A percentile compares a stretch with the other conserved stretches of the same genome.
phyloP scores from a whole-genome alignment of 1,140 invertebrate species.

The Macrotrachela quadricornifera region DNA sequence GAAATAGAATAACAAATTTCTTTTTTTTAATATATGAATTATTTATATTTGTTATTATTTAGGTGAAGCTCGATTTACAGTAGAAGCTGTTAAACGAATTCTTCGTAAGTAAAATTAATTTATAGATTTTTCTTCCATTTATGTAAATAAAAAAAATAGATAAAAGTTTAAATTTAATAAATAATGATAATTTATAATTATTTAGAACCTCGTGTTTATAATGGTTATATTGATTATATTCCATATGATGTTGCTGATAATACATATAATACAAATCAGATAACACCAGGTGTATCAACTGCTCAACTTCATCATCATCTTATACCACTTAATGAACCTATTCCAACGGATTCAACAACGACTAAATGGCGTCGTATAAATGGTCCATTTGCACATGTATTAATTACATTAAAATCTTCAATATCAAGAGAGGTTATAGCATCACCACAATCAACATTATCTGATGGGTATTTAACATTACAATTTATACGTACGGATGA shows the following conservation, averaged over 20 bases:
- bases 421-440: constrained; percentile 60
- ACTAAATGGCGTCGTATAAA: constrained; percentile 32
- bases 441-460: constrained; percentile 55
- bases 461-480: constrained; percentile 73
- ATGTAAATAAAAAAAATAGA: no score
- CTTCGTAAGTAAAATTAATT: constrained; percentile 25
- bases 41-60: no score
- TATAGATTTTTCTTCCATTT: no score
- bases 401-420: constrained; percentile 63
- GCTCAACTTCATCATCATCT: constrained; percentile 18
- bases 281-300: background rate
- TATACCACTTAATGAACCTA: constrained; percentile 47
- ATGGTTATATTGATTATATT: background rate
- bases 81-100: constrained; percentile 64
- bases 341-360: constrained; percentile 51
- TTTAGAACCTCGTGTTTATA: background rate
- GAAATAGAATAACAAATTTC: no score
- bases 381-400: constrained; percentile 64
- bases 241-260: background rate
- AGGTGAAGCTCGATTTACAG: constrained; percentile 47
- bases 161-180: no score
- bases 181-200: background rate
- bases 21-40: no score
- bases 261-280: background rate
- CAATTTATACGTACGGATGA: constrained; percentile 49